Percentiles rank a stretch among this genome's conserved stretches.
phyloP scores from a whole-genome alignment of 2,888 invertebrate genomes.

The Myathropa florea region DNA sequence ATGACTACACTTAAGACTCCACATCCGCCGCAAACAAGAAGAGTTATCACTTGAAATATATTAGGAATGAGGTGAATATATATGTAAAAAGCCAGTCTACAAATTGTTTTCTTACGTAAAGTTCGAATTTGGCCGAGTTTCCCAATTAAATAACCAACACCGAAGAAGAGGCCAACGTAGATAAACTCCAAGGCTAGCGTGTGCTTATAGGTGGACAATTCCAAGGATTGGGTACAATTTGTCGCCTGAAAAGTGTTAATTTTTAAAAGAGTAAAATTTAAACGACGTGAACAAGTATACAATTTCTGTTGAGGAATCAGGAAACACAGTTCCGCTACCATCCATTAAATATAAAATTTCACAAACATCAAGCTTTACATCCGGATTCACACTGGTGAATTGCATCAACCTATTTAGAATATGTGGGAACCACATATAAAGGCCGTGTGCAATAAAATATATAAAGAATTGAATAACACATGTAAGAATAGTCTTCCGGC shows the following conservation, averaged over 20 bases:
- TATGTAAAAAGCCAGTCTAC: too few species aligned
- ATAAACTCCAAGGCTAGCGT: slow-evolving; percentile 74
- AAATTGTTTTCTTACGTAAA: slow-evolving; percentile 59
- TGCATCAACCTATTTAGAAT: slow-evolving; percentile 77
- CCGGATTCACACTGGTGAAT: slow-evolving; percentile 72
- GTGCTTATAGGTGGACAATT: slow-evolving; percentile 75
- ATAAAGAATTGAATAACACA: slow-evolving; percentile 77
- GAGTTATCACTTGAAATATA: slow-evolving; percentile 35
- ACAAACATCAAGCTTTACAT: slow-evolving; percentile 73
- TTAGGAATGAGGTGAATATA: background rate
- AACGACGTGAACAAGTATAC: background rate
- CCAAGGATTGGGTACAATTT: slow-evolving; percentile 66
- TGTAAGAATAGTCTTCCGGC: slow-evolving; percentile 74
- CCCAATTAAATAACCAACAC: slow-evolving; percentile 73
- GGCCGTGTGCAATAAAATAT: slow-evolving; percentile 76
- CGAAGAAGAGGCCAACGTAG: slow-evolving; percentile 72
- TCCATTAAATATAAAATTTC: slow-evolving; percentile 72
- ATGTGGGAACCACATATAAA: slow-evolving; percentile 79
- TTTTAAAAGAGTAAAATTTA: background rate
- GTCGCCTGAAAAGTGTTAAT: background rate
- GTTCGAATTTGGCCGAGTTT: slow-evolving; percentile 72
- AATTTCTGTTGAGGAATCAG: slow-evolving; percentile 1
- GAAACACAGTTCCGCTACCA: background rate
- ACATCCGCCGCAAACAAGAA: slow-evolving; percentile 37
- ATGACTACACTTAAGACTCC: slow-evolving; percentile 39